These are phyloP conservation scores for Rosalia funebris DNA, from an alignment of 2,888 invertebrate genomes.

Conservation along the genomic window DNA sequence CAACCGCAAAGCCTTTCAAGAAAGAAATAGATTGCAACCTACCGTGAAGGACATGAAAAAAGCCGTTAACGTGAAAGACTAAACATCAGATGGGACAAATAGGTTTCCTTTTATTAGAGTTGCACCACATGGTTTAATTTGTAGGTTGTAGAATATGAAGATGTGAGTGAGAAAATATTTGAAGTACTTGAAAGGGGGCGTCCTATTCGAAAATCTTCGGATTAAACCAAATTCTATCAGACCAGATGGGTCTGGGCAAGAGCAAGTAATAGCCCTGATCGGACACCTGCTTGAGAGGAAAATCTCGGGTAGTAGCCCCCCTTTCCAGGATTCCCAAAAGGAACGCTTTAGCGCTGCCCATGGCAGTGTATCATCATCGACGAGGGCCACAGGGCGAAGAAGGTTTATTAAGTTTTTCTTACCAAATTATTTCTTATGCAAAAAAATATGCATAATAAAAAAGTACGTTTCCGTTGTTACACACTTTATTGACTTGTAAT, in stretches of 20 bases:
- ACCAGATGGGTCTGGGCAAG: conserved; percentile 96
- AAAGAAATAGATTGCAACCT: conserved; percentile 37
- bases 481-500: no score
- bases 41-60: conserved; percentile 38
- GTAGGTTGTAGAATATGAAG: conserved; percentile 27
- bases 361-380: conserved; percentile 76
- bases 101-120: not conserved
- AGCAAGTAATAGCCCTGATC: conserved; percentile 89
- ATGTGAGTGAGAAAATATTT: conserved; percentile 40
- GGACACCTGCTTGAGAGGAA: conserved; percentile 81
- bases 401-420: no score
- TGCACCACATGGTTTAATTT: not conserved
- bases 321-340: conserved; percentile 78
- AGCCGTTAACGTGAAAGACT: conserved; percentile 22
- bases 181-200: conserved; percentile 59
- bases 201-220: conserved; percentile 71
- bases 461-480: no score
- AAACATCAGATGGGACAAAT: conserved; percentile 12
- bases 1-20: conserved; percentile 31
- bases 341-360: conserved; percentile 70
- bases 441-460: no score
- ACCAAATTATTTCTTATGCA: no score
- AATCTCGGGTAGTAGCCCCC: conserved; percentile 68
- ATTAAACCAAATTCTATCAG: conserved; percentile 92
- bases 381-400: conserved; percentile 78